These are phyloP conservation scores for Trididemnum miniatum DNA, from an alignment of 23 tunicate species.

Conservation along the genomic window DNA sequence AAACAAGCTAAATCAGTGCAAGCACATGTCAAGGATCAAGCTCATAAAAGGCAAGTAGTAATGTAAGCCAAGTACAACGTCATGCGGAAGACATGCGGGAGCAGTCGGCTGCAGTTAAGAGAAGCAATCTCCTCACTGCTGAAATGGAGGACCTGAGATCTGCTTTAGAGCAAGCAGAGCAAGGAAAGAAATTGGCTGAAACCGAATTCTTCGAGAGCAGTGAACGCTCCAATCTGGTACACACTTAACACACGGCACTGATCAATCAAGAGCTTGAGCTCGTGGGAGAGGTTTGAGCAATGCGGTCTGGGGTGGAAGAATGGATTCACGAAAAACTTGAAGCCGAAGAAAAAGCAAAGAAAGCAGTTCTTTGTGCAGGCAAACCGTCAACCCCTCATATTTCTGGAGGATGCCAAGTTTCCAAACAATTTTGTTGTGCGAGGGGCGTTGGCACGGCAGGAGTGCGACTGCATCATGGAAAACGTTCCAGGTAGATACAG, in stretches of 20 bases:
- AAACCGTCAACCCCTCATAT: no score
- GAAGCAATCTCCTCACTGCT: conserved; percentile 81
- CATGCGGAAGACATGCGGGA: conserved; percentile 74
- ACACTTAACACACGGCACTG: conserved; percentile 98
- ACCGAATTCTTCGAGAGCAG: conserved; percentile 78
- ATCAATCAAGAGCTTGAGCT: conserved; percentile 96
- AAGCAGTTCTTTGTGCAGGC: conserved; percentile 83
- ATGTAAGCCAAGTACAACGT: conserved; percentile 80
- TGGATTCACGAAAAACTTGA: conserved; percentile 90
- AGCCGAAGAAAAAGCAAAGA: conserved; percentile 95
- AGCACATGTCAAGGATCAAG: conserved; percentile 82
- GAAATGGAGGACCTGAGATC: conserved; percentile 89
- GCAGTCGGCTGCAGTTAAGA: conserved; percentile 82
- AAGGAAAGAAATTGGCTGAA: conserved; percentile 91
- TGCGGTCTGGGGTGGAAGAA: conserved; percentile 93
- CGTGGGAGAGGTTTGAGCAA: conserved; percentile 80
- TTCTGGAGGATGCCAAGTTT: no score
- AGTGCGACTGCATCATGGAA: no score
- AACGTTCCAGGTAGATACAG: no score
- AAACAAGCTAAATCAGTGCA: conserved; percentile 76
- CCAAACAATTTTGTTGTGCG: no score
- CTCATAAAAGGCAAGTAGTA: conserved; percentile 80
- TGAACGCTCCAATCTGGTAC: conserved; percentile 94
- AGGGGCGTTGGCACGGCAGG: no score
- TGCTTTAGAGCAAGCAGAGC: conserved; percentile 96